These are phyloP conservation scores for Aspidapion aeneum DNA, from an alignment of 2,888 invertebrate species.

Conservation along the genomic window DNA sequence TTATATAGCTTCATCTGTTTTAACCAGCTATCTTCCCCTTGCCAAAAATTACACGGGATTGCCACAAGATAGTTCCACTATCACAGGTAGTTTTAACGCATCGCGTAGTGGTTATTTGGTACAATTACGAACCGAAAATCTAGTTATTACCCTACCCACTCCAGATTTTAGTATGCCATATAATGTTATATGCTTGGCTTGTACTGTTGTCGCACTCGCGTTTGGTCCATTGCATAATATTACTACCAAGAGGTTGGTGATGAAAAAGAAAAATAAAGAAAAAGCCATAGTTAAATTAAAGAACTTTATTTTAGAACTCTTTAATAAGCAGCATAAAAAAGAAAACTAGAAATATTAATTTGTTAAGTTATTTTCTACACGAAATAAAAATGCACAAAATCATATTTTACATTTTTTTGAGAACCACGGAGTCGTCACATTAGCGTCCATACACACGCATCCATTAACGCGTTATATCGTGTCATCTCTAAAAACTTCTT, in stretches of 20 bases:
- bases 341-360: not conserved
- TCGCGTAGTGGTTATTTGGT: conserved; percentile 67
- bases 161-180: conserved; percentile 99
- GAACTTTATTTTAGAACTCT: conserved; percentile 24
- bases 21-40: conserved; percentile 73
- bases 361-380: no score
- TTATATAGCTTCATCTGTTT: conserved; percentile 86
- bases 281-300: conserved; percentile 34
- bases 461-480: no score
- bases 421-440: no score
- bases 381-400: no score
- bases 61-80: conserved; percentile 65
- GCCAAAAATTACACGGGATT: conserved; percentile 77
- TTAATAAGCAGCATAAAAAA: conserved; percentile 14
- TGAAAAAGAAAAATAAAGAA: conserved; percentile 47
- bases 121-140: conserved; percentile 72
- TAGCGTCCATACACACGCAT: no score
- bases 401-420: no score
- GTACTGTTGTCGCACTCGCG: conserved; percentile 94
- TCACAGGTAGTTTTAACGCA: conserved; percentile 63
- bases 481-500: no score
- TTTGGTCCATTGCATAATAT: conserved; percentile 95
- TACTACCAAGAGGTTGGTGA: conserved; percentile 75
- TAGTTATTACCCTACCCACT: conserved; percentile 92
- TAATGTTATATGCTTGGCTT: conserved; percentile 98